Evolutionary conservation across 2,888 invertebrate genomes (phyloP), one percentile per base, ranked within the genome.

Genomic region (Harmothoe impar): DNA sequence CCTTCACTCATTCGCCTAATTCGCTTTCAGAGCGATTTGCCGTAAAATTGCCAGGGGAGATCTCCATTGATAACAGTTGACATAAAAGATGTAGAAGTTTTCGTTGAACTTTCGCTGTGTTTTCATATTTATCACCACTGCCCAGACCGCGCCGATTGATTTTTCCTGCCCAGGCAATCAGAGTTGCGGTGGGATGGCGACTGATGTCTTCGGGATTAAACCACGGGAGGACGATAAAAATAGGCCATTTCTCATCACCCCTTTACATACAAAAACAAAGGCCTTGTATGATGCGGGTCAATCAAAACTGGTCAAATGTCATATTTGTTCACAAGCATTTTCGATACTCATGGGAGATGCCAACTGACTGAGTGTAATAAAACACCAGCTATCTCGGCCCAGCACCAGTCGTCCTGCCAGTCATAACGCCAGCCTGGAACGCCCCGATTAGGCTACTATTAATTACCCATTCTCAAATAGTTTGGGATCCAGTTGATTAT

Each of bases 381-480:
- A 81, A 81, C 35, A 33, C 43, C 7, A 20, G n/a, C 81, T 81
- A 81, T 81, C 81, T 81, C 35, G 35, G n/a, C 81, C 17, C 15
- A 33, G 81, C 81, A 81, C 33, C 35, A 35, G 43, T 33, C 72
- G 0, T 35, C 5, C n/a, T 23, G 35, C 0, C 35, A 33, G 43
- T 43, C 23, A 43, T 33, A 81, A 81, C 15, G 20, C 17, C 33
- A 17, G 43, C 23, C 81, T 81, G 81, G 31, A 81, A 15, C n/a
- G 43, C 23, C n/a, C 35, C 33, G 81, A 81, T 81, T 81, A 81
- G 81, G 35, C 81, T 0, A 81, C 35, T 81, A 81, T 81, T 81
- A 81, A 81, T 81, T 81, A 81, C 81, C 43, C 81, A 81, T 81
- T 81, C 35, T 81, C 81, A 33, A 81, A 81, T 43, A 81, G 81